Evolutionary conservation across 2,113 vertebrate species (phyloP).

Genomic region (Labeo rohita): DNA sequence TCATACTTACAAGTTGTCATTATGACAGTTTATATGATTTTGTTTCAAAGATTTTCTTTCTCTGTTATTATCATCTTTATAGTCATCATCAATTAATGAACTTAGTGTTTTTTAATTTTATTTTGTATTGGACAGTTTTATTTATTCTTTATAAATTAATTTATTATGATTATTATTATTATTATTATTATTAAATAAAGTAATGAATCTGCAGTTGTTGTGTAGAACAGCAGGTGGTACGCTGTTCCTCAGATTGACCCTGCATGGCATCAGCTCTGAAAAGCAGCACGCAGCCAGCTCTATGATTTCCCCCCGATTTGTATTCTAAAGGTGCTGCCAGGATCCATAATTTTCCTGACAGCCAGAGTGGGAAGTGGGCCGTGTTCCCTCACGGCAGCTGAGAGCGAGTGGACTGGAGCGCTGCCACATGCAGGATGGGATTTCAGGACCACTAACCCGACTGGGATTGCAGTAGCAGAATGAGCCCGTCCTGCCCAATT

Average conservation of each 20-base stretch:
- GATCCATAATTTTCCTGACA: conserved; percentile 12
- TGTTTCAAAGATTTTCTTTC: no score
- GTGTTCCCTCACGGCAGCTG: neutral
- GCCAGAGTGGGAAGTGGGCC: neutral
- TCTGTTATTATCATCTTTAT: no score
- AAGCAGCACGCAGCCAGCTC: neutral
- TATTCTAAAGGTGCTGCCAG: conserved; percentile 20
- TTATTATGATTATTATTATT: no score
- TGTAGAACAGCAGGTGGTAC: neutral
- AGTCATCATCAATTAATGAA: no score
- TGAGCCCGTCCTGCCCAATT: conserved; percentile 7
- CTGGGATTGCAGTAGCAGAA: neutral
- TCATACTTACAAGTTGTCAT: no score
- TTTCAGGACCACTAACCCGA: conserved; percentile 8
- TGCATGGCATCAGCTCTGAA: neutral
- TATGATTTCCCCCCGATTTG: conserved; percentile 25
- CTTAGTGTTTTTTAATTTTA: no score
- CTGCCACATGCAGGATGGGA: conserved; percentile 28
- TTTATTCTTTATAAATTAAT: no score
- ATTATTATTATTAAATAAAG: neutral
- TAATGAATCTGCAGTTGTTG: neutral
- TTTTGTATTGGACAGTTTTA: no score
- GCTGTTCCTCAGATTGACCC: neutral
- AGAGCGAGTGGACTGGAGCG: neutral
- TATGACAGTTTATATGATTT: no score